Evolutionary conservation across 1,140 invertebrate genomes (phyloP).

Genomic region (Heliothis subflexa): DNA sequence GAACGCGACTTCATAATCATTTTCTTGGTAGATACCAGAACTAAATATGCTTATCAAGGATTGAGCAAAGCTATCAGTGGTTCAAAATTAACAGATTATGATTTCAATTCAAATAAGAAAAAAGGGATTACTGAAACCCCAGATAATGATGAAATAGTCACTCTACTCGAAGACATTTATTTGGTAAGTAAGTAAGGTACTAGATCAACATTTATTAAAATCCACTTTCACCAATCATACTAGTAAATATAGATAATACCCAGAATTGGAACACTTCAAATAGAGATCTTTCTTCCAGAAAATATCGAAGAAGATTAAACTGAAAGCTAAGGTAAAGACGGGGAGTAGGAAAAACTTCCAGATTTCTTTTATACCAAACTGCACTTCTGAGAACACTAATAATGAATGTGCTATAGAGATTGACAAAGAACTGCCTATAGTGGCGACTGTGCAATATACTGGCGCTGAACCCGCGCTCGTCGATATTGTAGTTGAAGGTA

Average conservation of each 20-base stretch:
- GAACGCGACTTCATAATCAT: conserved; percentile 94
- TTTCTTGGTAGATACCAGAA: conserved; percentile 92
- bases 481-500: conserved; percentile 84
- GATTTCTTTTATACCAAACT: conserved; percentile 60
- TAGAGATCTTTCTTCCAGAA: conserved; percentile 56
- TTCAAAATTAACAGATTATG: conserved; percentile 43
- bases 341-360: conserved; percentile 53
- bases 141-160: conserved; percentile 90
- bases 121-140: conserved; percentile 53
- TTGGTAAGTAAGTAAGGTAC: conserved; percentile 84
- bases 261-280: neutral
- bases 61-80: conserved; percentile 88
- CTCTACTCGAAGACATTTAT: conserved; percentile 91
- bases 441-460: conserved; percentile 53
- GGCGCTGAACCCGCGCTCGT: conserved; percentile 57
- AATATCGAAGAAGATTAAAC: conserved; percentile 59
- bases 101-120: neutral
- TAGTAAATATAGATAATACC: too few relatives aligned
- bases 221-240: neutral
- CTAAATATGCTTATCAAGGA: conserved; percentile 89
- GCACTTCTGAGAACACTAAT: conserved; percentile 40
- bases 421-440: conserved; percentile 57
- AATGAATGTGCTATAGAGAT: conserved; percentile 55
- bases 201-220: neutral
- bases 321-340: conserved; percentile 57